phyloP scores from a whole-genome alignment of 2,888 invertebrate species.

The Yponomeuta plumbellus region DNA sequence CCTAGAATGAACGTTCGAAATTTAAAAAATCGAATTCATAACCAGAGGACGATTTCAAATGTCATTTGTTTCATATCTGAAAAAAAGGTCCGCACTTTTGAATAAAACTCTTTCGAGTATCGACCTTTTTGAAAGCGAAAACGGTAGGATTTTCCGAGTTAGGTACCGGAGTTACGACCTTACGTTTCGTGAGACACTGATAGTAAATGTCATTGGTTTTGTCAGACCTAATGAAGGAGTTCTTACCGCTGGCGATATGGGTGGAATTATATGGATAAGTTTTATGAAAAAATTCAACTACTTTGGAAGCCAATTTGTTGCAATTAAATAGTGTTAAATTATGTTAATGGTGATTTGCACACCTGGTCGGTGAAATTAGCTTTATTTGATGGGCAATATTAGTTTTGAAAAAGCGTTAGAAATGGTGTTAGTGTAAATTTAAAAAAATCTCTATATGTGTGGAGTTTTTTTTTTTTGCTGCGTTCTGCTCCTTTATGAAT shows the following conservation, averaged over 20 bases:
- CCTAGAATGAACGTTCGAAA: conserved; percentile 30
- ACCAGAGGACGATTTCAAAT: conserved; percentile 55
- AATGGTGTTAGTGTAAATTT: too few species aligned
- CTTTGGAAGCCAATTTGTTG: neutral
- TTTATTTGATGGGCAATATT: too few species aligned
- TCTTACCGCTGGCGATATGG: conserved; percentile 18
- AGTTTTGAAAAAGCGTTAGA: too few species aligned
- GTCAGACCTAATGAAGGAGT: conserved; percentile 62
- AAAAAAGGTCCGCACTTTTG: conserved; percentile 29
- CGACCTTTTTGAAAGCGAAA: accelerated
- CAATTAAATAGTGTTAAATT: neutral
- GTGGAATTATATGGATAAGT: conserved; percentile 7
- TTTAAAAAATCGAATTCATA: conserved; percentile 35
- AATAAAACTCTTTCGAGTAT: conserved; percentile 22
- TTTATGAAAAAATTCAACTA: neutral
- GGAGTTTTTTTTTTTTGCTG: too few species aligned
- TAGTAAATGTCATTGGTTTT: conserved; percentile 71
- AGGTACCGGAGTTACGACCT: conserved; percentile 27
- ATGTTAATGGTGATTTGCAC: neutral
- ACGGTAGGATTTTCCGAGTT: conserved; percentile 23
- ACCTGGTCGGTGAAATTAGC: too few species aligned
- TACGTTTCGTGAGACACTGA: conserved; percentile 27
- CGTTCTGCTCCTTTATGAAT: too few species aligned
- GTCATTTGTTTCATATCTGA: conserved; percentile 63
- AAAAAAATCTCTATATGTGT: too few species aligned